Evolutionary conservation across 2,888 invertebrate species (phyloP), one percentile per base, ranked within the genome.

Genomic region (Pollenia angustigena): DNA sequence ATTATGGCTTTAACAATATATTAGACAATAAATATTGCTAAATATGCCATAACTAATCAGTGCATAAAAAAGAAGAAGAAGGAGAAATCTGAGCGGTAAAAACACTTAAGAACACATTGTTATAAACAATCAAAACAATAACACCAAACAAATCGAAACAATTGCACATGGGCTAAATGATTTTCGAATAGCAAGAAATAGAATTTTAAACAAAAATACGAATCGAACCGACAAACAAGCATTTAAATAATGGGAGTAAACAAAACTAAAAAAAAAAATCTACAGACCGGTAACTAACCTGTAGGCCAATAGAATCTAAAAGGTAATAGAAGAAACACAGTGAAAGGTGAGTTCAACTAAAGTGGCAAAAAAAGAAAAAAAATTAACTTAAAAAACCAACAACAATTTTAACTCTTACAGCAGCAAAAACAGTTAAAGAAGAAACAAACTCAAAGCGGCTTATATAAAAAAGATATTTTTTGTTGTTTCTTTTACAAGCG

Each of bases 61-160:
- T 46, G 76, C 56, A 78, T 72, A 80, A 79, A 81, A 14, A 60
- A 54, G 40, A 32, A 32, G 1, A 64, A 44, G 40, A 48, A 16
- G 11, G 12, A 66, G 62, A 82, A 82, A 82, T 32, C 78, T 72
- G 66, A 76, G 81, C 87, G 68, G 56, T 48, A 56, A 48, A 72
- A 81, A 81, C 74, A 78, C 87, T 81, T 81, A 68, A 84, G 42
- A 87, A 46, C 11, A 60, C 11, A 62, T 81, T 81, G 66, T 87
- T 87, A 69, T 74, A 74, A 81, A 84, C 84, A 87, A 87, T 87
- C 84, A 81, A 87, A 87, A 87, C 87, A 87, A 87, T 87, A 84
- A 87, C 84, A 84, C 84, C 66, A 81, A 82, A 58, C 69, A 71
- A 80, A 66, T 75, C 46, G 16, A 58, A 82, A 69, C 76, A 80